phyloP scores from a whole-genome alignment of 1,140 invertebrate genomes.

The Drosophila sulfurigaster region DNA sequence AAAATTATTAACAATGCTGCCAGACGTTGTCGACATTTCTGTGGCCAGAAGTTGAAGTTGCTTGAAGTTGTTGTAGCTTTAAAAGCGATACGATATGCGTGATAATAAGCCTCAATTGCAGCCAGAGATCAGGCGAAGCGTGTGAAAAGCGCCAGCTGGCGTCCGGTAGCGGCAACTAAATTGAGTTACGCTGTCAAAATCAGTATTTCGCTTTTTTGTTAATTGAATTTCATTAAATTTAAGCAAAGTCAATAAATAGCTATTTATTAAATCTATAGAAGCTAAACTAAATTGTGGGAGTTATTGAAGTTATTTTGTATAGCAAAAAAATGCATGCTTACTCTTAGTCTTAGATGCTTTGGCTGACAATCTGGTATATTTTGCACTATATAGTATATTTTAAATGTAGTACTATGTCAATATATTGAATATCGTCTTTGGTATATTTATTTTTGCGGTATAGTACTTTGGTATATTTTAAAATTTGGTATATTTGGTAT shows the following conservation, averaged over 20 bases:
- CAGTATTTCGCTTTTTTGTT: neutral
- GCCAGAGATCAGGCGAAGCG: constrained; percentile 1
- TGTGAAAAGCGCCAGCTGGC: constrained; percentile 30
- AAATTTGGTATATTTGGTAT: no score
- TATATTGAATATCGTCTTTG: no score
- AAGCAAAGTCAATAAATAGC: neutral
- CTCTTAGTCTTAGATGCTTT: no score
- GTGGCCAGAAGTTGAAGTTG: neutral
- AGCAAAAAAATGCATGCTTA: no score
- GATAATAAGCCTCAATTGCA: constrained; percentile 18
- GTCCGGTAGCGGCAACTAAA: neutral
- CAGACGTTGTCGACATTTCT: constrained; percentile 42
- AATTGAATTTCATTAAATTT: constrained; percentile 1
- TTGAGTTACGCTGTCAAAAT: neutral
- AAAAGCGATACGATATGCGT: constrained; percentile 16
- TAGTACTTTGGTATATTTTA: no score
- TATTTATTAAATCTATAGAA: neutral
- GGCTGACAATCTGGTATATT: no score
- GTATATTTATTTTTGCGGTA: no score
- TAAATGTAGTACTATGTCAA: no score
- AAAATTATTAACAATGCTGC: constrained; percentile 73
- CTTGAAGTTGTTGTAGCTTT: constrained; percentile 16
- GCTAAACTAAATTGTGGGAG: neutral
- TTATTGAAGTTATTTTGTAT: no score
- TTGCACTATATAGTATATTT: no score